Evolutionary conservation across 2,113 vertebrate genomes (phyloP), one percentile per base, ranked within the genome.

Genomic region (Ardeotis arabs): DNA sequence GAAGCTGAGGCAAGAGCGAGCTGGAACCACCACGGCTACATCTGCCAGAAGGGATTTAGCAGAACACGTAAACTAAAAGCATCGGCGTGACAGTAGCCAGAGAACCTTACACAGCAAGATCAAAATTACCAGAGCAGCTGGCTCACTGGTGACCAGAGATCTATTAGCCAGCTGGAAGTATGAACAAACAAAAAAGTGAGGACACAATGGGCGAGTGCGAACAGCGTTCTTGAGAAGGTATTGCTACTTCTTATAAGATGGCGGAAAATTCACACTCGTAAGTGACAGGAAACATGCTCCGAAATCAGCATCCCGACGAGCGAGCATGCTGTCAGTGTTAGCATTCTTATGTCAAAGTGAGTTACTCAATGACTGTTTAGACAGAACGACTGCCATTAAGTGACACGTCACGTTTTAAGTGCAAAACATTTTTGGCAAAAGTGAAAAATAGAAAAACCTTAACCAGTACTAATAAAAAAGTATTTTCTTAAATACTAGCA

Each of bases 401-500:
- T 94, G 96, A 97, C 97, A 95, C 80, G 52, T 92, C 93, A 75
- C 69, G 14, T 90, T 87, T 80, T 83, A 90, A 98, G 98, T 98
- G 98, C 98, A 98, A 98, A 98, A 98, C 92, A 87, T 98, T 98
- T 98, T 98, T 98, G 97, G 98, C 98, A 98, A 98, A 97, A 97
- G 98, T 99, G 98, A 98, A 99, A 99, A 99, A 98, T 99, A 99
- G 98, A 99, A 98, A 96, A 99, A 98, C 93, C 91, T 98, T 97
- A 98, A 98, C 96, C 91, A 78, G 97, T 93, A 97, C 82, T 96
- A 97, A 98, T 98, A 98, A 97, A 99, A 97, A 96, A 28, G 96
- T 98, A 87, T 95, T 96, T 67, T 97, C 70, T 62, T 70, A 87
- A 94, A 96, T 79, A 91, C 67, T 87, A 97, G 88, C 70, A 22